These are phyloP conservation scores for Malurus elegans DNA, from an alignment of 2,113 vertebrate genomes.

Conservation along the genomic window DNA sequence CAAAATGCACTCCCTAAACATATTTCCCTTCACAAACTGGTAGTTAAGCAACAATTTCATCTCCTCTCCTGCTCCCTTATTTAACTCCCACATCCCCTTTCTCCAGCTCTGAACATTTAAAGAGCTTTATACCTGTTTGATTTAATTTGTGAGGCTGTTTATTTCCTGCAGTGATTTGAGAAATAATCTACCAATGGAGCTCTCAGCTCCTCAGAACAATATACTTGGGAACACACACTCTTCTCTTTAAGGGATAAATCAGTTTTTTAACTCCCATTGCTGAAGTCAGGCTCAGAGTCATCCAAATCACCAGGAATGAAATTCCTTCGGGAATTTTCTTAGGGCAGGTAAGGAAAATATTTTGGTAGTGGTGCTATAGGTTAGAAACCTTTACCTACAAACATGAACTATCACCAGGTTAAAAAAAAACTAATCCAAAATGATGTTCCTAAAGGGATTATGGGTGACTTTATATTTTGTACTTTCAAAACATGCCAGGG, in stretches of 20 bases:
- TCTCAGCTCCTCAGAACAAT: background rate
- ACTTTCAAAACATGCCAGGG: background rate
- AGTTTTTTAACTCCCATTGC: background rate
- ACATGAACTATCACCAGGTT: background rate
- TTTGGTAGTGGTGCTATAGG: background rate
- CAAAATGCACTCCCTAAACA: constrained; percentile 41
- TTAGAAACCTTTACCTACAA: background rate
- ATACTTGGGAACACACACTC: background rate
- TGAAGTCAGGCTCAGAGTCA: background rate
- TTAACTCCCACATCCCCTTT: background rate
- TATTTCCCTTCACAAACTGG: constrained; percentile 17
- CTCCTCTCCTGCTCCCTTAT: background rate
- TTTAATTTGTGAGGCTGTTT: background rate
- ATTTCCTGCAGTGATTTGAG: background rate
- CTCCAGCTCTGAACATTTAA: background rate
- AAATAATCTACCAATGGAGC: background rate
- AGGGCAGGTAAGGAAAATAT: background rate
- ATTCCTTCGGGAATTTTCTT: background rate
- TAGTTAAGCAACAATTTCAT: constrained; percentile 20
- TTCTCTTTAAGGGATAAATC: background rate
- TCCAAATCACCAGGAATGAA: background rate
- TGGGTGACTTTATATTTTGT: background rate
- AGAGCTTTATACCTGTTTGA: background rate
- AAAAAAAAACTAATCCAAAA: background rate
- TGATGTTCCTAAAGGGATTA: background rate